These are phyloP conservation scores for Apoderus coryli DNA, from an alignment of 2,888 invertebrate genomes.

Conservation along the genomic window DNA sequence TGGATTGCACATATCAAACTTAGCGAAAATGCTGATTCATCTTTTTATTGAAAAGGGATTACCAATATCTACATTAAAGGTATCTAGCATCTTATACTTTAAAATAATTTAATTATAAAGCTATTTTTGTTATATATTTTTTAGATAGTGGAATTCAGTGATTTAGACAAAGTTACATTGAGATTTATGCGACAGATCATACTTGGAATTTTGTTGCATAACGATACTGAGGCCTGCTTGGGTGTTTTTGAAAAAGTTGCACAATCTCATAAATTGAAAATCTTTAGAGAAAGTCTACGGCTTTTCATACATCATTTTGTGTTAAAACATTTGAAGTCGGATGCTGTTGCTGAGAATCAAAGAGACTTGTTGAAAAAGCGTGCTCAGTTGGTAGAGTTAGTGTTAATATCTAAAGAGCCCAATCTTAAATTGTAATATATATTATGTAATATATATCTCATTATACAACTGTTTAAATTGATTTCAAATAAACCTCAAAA, in stretches of 20 bases:
- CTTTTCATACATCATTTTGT: conserved; percentile 79
- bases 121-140: conserved; percentile 17
- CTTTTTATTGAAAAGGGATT: conserved; percentile 66
- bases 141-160: conserved; percentile 74
- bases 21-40: conserved; percentile 65
- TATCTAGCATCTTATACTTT: conserved; percentile 28
- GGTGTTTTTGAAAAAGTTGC: conserved; percentile 62
- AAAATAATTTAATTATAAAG: too few species aligned
- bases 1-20: conserved; percentile 49
- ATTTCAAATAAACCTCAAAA: too few species aligned
- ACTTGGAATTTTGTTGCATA: conserved; percentile 54
- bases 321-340: conserved; percentile 45
- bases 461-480: too few species aligned
- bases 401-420: conserved; percentile 32
- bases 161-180: conserved; percentile 66
- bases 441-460: too few species aligned
- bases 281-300: conserved; percentile 69
- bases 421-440: conserved; percentile 8
- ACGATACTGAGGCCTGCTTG: conserved; percentile 41
- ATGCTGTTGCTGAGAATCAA: conserved; percentile 33
- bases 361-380: conserved; percentile 39
- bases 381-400: conserved; percentile 48
- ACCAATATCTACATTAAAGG: conserved; percentile 74
- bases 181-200: conserved; percentile 66
- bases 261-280: conserved; percentile 55